Evolutionary conservation across 2,113 vertebrate species (phyloP).

Genomic region (Festucalex cinctus): DNA sequence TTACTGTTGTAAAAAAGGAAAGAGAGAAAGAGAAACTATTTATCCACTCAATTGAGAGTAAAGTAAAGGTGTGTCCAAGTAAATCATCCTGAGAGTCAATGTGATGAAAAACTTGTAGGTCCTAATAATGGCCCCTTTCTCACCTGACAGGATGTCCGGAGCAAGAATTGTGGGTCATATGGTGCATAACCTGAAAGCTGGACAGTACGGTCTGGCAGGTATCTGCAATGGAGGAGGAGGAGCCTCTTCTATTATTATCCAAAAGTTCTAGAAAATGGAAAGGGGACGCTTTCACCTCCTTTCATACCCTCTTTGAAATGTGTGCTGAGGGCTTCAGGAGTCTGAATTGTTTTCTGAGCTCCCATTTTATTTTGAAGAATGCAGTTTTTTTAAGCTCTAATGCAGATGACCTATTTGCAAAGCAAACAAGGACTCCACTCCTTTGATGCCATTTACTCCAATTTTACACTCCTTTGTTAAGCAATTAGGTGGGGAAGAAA

Average conservation of each 20-base stretch:
- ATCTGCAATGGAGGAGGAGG: constrained; percentile 98
- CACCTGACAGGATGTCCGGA: constrained; percentile 87
- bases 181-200: constrained; percentile 82
- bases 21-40: too few relatives aligned
- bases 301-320: neutral
- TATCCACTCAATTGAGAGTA: neutral
- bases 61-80: too few relatives aligned
- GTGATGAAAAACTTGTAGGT: neutral
- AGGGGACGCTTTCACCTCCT: neutral
- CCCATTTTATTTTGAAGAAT: constrained; percentile 12
- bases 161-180: constrained; percentile 91
- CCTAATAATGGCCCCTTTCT: neutral
- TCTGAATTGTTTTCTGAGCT: neutral
- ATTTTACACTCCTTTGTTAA: constrained; percentile 47
- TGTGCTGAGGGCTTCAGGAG: neutral
- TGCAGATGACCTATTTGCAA: constrained; percentile 11
- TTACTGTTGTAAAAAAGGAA: neutral
- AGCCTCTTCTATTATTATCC: constrained; percentile 87
- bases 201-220: constrained; percentile 89
- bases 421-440: neutral
- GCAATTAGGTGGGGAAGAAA: constrained; percentile 15
- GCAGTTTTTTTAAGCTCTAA: too few relatives aligned
- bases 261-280: constrained; percentile 73
- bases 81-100: neutral
- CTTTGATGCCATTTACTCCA: constrained; percentile 10